Base-by-base conservation (phyloP, 2,888 invertebrate genomes). In the Rhabditophanes sp. region DNA sequence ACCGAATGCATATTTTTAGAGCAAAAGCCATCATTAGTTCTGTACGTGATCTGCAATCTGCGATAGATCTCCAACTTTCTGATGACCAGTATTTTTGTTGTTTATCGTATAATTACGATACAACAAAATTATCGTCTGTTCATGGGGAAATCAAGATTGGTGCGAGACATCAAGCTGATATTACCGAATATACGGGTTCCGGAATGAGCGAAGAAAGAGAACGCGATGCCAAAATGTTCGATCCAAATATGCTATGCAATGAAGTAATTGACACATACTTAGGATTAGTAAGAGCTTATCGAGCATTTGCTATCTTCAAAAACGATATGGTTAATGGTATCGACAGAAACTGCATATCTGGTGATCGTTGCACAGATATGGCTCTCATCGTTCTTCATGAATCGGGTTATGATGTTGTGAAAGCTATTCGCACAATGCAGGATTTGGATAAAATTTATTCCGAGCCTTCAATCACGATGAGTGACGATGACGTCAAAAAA, bases 321-420 rank as follows among this genome's bases (percentile, higher is more conserved):
- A 26, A 44, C 17, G 39, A 42, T 21, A 43, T 44, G 21, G 50
- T 53, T 28, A 43, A 47, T 16, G 42, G 44, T 16, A 33, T 53
- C n/a, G 57, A 60, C 34, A 50, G 49, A 29, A 42, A 42, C 20
- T 44, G 53, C 5, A 43, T 50, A 27, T 46, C 48, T 25, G 49
- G 51, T 32, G 60, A 60, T 41, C 37, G 49, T 25, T 36, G 53
- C 11, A 39, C 46, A 32, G 49, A 59, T 28, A 60, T 61, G 31
- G 53, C 61, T 8, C 46, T n/a, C n/a, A n/a, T n/a, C n/a, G n/a
- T n/a, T n/a, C n/a, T 96, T 36, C 93, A 96, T 70, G 81, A 83
- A 71, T 83, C 83, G 56, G 80, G 82, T 56, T 96, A 96, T 69
- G 87, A 93, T 72, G 85, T 87, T 48, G 83, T 84, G 44, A 80